Percentiles rank a stretch among this genome's conserved stretches.
These are phyloP conservation scores for Endotricha flammealis DNA, from an alignment of 2,888 invertebrate species.

Conservation along the genomic window DNA sequence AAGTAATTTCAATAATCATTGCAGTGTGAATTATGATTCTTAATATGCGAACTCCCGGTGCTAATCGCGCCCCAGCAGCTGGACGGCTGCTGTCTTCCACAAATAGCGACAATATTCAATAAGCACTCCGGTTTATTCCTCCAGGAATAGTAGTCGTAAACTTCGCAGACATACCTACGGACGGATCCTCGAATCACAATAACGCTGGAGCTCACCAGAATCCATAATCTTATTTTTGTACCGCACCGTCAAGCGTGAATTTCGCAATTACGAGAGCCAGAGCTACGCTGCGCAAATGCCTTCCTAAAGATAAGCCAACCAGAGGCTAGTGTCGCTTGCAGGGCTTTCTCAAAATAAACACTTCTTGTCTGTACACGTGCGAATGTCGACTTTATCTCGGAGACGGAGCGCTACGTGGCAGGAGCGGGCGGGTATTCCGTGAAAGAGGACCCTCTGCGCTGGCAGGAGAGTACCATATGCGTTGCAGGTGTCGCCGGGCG, in stretches of 20 bases:
- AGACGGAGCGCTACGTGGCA: conserved; percentile 55
- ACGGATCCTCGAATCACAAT: conserved; percentile 79
- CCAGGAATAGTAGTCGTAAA: conserved; percentile 76
- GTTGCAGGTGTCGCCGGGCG: conserved; percentile 54
- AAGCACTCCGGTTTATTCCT: conserved; percentile 69
- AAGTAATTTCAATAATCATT: too few species aligned
- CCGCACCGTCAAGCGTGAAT: conserved; percentile 77
- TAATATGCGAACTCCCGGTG: conserved; percentile 31
- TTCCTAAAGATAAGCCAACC: conserved; percentile 35
- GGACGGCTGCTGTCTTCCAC: conserved; percentile 71
- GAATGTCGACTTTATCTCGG: conserved; percentile 74
- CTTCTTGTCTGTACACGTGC: conserved; percentile 72
- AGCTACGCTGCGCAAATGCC: conserved; percentile 40
- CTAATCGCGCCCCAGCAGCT: conserved; percentile 37
- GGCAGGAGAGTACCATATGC: conserved; percentile 61
- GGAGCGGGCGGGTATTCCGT: conserved; percentile 49
- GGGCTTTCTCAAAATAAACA: conserved; percentile 70
- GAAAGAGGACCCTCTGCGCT: conserved; percentile 65
- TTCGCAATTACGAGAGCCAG: conserved; percentile 70
- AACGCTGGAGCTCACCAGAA: conserved; percentile 75
- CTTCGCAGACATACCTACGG: conserved; percentile 73
- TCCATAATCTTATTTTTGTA: conserved; percentile 79
- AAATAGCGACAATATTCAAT: conserved; percentile 75
- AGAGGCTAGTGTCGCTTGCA: conserved; percentile 48
- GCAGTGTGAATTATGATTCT: background rate